phyloP scores from a whole-genome alignment of 2,113 vertebrate species.

The Silurus meridionalis region DNA sequence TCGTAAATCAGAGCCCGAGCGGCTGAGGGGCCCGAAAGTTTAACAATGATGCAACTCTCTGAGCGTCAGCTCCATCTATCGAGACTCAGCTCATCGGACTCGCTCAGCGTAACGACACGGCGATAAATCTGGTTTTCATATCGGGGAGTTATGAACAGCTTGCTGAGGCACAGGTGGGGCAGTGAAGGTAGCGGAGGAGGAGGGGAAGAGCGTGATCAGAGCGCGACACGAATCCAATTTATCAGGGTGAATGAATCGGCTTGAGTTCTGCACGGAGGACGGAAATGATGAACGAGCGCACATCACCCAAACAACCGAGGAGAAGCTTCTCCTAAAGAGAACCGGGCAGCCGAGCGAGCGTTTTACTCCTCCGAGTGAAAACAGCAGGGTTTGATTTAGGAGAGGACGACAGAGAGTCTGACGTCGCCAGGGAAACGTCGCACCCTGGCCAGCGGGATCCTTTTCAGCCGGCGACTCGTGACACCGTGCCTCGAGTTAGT shows the following conservation, averaged over 20 bases:
- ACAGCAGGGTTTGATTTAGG: slow-evolving; percentile 32
- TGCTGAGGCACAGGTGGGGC: slow-evolving; percentile 44
- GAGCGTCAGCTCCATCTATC: slow-evolving; percentile 53
- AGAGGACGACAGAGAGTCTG: neutral
- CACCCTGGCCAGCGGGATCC: neutral
- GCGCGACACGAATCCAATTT: slow-evolving; percentile 52
- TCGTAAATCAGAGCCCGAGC: slow-evolving; percentile 54
- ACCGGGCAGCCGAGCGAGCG: neutral
- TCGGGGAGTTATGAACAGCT: slow-evolving; percentile 46
- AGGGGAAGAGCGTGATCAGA: slow-evolving; percentile 39
- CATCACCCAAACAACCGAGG: neutral
- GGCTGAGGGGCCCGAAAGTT: slow-evolving; percentile 19
- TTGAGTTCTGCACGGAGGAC: slow-evolving; percentile 31
- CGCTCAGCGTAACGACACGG: slow-evolving; percentile 47
- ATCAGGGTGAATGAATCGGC: slow-evolving; percentile 53
- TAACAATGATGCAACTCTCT: slow-evolving; percentile 57
- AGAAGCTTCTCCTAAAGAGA: slow-evolving; percentile 23
- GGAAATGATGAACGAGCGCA: slow-evolving; percentile 46
- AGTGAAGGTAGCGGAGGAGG: slow-evolving; percentile 30
- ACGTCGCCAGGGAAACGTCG: neutral
- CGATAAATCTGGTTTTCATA: slow-evolving; percentile 59
- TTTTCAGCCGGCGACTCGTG: neutral
- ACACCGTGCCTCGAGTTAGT: neutral
- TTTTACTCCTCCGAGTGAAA: slow-evolving; percentile 15
- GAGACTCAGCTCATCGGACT: slow-evolving; percentile 40